Base-by-base conservation (phyloP, 2,113 vertebrate species). In the Thomomys bottae region DNA sequence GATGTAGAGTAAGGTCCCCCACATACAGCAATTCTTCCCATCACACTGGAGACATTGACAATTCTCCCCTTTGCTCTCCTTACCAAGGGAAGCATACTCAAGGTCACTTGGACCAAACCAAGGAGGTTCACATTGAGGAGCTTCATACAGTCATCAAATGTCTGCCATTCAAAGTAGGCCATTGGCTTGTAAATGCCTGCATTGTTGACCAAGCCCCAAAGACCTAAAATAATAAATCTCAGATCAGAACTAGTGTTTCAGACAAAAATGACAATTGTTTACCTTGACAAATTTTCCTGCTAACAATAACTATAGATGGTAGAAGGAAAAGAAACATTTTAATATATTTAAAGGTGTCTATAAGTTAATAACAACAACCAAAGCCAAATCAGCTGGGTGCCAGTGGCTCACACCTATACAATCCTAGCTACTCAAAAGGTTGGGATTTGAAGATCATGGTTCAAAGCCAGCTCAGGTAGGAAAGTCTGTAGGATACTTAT, bases 61-160 rank as follows among this genome's bases (percentile, higher is more conserved):
- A 98, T 95, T 26, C 97, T 94, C 0, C 98, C 98, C 77, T 61
- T 93, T 36, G 96, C 97, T 91, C 84, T 97, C 71, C 96, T 98
- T 17, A 98, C 94, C 81, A 98, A 92, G 5, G 97, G 97, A 61
- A 98, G 94, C 34, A 98, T 92, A 32, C 83, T 97, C 54, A 98
- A 64, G 1, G 97, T 98, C 66, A 98, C 94, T 9, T 96, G 96
- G 1, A 97, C 94, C 75, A 98, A 34, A 42, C 97, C 97, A 42
- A 95, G n/a, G 32, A 98, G 93, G 87, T 98, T 98, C 30, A 97
- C 97, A 21, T 96, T 81, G 23, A 98, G 34, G 61, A 96, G 86
- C 30, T 68, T 10, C 49, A 4, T 5, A 1, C 0, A 92, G 49
- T 34, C 11, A 11, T 95, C 61, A 0, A 26, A 86, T 3, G 32